Evolutionary conservation across 2,888 invertebrate species (phyloP), one percentile per base, ranked within the genome.

Genomic region (Alitta virens): DNA sequence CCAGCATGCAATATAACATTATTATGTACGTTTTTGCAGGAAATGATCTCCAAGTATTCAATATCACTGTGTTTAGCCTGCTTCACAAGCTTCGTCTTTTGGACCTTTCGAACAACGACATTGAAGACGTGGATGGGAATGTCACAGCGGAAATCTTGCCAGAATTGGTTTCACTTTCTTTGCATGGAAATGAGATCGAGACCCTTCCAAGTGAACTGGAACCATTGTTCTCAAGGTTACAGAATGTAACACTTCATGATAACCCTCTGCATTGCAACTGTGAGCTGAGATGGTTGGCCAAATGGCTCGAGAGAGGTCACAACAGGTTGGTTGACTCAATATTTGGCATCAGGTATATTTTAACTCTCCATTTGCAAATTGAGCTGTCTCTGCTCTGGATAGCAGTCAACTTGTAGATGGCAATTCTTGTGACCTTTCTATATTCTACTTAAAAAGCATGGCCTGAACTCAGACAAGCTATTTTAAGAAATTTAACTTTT

Each of bases 261-360:
- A 71, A 71, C 53, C 68, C 68, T 2, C 60, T 69, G 1, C 71
- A 71, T 42, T 71, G 71, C 54, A 71, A 69, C 63, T 71, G 71
- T 46, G 69, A 71, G 57, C 18, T 69, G 54, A 53, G 52, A 21
- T 71, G 71, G 71, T 60, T 70, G 1, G 54, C 54, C 14, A 57
- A 67, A 24, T 69, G 67, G 68, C 27, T 67, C 51, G 62, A 63
- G 40, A n/a, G 51, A 18, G 56, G 58, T 38, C 54, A 23, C 24
- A 49, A 62, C 26, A 43, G 54, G 21, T 33, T 12, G 12, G 33
- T 33, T 33, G 12, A 33, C 12, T 33, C 33, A 33, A n/a, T n/a
- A n/a, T n/a, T n/a, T n/a, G n/a, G n/a, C n/a, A n/a, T n/a, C n/a
- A n/a, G n/a, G n/a, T n/a, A n/a, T n/a, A n/a, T n/a, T n/a, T n/a